Evolutionary conservation across 2,113 vertebrate species (phyloP), one percentile per base, ranked within the genome.

Genomic region (Strigops habroptila): DNA sequence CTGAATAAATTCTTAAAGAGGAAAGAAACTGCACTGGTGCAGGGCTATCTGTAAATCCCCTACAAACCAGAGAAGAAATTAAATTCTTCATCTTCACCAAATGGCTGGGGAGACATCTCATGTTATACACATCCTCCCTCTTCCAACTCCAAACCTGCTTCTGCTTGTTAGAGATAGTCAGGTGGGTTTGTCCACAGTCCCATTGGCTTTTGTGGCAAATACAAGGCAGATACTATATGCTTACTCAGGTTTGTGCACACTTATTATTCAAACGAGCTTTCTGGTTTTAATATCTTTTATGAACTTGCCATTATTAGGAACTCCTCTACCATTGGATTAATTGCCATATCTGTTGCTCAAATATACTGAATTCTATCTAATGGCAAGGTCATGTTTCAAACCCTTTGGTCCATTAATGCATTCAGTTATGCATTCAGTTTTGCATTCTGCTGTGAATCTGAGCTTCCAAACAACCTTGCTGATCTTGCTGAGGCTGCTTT

Each of bases 401-500:
- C 9, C 21, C 41, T 59, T 67, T 25, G 18, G 46, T 59, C 74
- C 2, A 5, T 82, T 65, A 81, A 85, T 76, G 18, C 7, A 62
- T 41, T 65, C 52, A 65, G 52, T 59, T 55, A 85, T 76, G 18
- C 7, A 62, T 41, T 65, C 52, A 65, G 52, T 59, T 55, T 69
- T 63, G 48, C 67, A 43, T 53, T 39, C 49, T 91, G 65, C 11
- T 81, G 43, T 39, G 55, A 95, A 79, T 51, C 39, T 59, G 80
- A 92, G 91, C 85, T 96, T 94, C 44, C 63, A 49, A 87, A 74
- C 85, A 93, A 81, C 78, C 65, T 89, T 78, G 21, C 13, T 75
- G 55, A 96, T 88, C 28, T 96, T 91, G 96, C 93, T 95, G 93
- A 97, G 91, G 52, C 90, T 80, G 93, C 78, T 60, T 83, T 59